These are phyloP conservation scores for Brachyalestes nurse DNA, from an alignment of 2,797 vertebrate genomes.

Conservation along the genomic window DNA sequence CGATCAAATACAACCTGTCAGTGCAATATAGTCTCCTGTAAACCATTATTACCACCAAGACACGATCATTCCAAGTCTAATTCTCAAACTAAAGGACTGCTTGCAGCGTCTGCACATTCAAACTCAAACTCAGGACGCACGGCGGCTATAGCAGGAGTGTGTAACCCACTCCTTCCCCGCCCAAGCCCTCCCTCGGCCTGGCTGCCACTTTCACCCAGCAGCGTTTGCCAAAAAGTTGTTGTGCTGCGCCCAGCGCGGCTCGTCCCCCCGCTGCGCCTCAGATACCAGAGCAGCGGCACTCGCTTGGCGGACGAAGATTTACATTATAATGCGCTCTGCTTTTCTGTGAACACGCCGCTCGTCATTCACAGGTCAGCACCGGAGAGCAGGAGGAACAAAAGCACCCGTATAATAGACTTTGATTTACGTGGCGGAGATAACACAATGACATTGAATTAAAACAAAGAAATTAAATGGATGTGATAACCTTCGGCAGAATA, in stretches of 20 bases:
- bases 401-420: conserved; percentile 44
- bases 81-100: neutral
- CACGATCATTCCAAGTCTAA: too few relatives aligned
- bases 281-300: conserved; percentile 25
- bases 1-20: neutral
- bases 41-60: too few relatives aligned
- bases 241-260: conserved; percentile 26
- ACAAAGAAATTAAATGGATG: conserved; percentile 43
- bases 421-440: conserved; percentile 49
- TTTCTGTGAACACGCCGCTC: conserved; percentile 37
- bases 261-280: conserved; percentile 26
- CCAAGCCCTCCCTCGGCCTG: conserved; percentile 19
- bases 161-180: conserved; percentile 6
- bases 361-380: conserved; percentile 39
- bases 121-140: conserved; percentile 8
- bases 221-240: conserved; percentile 33
- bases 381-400: conserved; percentile 31
- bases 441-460: conserved; percentile 43
- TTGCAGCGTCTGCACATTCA: neutral
- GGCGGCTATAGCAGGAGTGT: conserved; percentile 28
- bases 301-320: conserved; percentile 49
- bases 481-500: conserved; percentile 39
- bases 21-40: too few relatives aligned
- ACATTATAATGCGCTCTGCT: conserved; percentile 54
- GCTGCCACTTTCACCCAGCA: conserved; percentile 13